Evolutionary conservation across 2,888 invertebrate species (phyloP).

Genomic region (Caenorhabditis sp.): DNA sequence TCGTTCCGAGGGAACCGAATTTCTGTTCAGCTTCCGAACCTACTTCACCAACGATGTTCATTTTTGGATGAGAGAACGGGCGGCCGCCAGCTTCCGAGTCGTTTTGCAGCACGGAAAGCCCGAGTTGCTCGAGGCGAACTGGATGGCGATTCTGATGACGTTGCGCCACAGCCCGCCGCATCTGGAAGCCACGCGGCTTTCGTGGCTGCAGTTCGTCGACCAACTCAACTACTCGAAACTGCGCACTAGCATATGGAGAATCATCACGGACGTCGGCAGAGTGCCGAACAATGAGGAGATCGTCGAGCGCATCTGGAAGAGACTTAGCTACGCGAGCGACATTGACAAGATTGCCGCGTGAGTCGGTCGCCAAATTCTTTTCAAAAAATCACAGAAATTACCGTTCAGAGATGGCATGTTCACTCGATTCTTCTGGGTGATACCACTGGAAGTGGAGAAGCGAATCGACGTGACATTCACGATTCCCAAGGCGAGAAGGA

Average conservation of each 20-base stretch:
- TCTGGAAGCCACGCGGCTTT: slow-evolving; percentile 1
- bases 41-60: slow-evolving; percentile 26
- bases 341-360: slow-evolving; percentile 4
- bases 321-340: slow-evolving; percentile 18
- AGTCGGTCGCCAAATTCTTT: too few species aligned
- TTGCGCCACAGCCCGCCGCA: slow-evolving; percentile 16
- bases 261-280: slow-evolving; percentile 29
- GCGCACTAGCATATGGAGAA: slow-evolving; percentile 36
- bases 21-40: slow-evolving; percentile 22
- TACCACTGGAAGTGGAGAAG: slow-evolving; percentile 24
- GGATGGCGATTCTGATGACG: slow-evolving; percentile 32
- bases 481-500: slow-evolving; percentile 11
- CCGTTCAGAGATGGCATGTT: slow-evolving; percentile 18
- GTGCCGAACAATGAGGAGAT: slow-evolving; percentile 3
- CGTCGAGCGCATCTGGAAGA: slow-evolving; percentile 16
- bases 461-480: not conserved
- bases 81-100: slow-evolving; percentile 11
- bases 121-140: slow-evolving; percentile 33
- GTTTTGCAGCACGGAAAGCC: slow-evolving; percentile 23
- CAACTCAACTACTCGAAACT: slow-evolving; percentile 9
- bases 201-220: slow-evolving; percentile 35
- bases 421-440: slow-evolving; percentile 23
- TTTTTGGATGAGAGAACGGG: slow-evolving; percentile 9
- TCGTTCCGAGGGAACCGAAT: slow-evolving; percentile 37
- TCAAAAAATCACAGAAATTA: too few species aligned